These are phyloP conservation scores for Brachyhypopomus gauderio DNA, from an alignment of 2,113 vertebrate genomes.

Conservation along the genomic window DNA sequence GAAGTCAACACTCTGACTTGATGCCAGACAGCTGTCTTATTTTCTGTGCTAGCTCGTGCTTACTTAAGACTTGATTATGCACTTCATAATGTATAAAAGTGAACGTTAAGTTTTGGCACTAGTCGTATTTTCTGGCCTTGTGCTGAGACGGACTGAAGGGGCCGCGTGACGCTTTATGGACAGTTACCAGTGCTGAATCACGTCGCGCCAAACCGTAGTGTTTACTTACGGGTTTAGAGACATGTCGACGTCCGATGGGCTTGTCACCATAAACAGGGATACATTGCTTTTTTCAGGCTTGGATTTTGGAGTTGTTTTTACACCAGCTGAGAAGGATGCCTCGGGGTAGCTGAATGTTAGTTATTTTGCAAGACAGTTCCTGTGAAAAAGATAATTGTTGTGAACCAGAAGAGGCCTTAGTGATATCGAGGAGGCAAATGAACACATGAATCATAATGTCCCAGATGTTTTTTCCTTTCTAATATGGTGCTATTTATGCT, in stretches of 20 bases:
- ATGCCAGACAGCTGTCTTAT: not conserved
- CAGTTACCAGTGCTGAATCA: slow-evolving; percentile 43
- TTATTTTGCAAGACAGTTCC: slow-evolving; percentile 14
- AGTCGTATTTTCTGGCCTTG: not conserved
- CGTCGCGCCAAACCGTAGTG: not conserved
- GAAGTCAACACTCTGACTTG: not conserved
- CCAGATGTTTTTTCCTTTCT: not conserved
- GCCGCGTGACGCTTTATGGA: slow-evolving; percentile 7
- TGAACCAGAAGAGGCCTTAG: not conserved
- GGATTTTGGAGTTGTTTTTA: not conserved
- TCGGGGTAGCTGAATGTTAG: not conserved
- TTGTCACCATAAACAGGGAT: not conserved
- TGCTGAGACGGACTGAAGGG: too few species aligned
- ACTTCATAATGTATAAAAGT: not conserved
- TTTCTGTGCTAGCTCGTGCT: not conserved
- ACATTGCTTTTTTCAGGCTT: not conserved
- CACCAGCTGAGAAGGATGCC: not conserved
- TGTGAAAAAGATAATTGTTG: slow-evolving; percentile 1
- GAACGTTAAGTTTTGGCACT: not conserved
- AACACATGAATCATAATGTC: not conserved
- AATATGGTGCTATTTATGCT: not conserved
- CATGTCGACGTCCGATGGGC: not conserved
- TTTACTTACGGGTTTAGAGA: not conserved
- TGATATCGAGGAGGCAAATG: not conserved
- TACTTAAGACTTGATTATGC: slow-evolving; percentile 1